phyloP scores from a whole-genome alignment of 2,888 invertebrate species.

The Drosophila borborema region DNA sequence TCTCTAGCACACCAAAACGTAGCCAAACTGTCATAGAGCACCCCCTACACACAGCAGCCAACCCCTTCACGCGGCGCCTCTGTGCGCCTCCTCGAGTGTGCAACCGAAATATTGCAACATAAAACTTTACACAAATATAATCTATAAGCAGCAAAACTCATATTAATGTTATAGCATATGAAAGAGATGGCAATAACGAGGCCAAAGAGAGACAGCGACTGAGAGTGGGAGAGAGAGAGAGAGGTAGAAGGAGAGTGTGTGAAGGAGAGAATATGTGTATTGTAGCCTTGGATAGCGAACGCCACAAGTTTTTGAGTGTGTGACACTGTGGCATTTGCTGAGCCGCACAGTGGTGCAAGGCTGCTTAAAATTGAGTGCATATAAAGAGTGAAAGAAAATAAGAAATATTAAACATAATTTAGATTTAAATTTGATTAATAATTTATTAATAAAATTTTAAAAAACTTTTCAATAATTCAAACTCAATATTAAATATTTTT shows the following conservation, averaged over 20 bases:
- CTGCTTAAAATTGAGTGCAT: not conserved
- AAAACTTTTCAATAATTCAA: too few relatives aligned
- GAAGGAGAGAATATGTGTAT: conserved; percentile 23
- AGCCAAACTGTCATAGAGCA: conserved; percentile 33
- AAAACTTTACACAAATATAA: conserved; percentile 82
- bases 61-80: not conserved
- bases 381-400: not conserved
- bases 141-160: conserved; percentile 81
- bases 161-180: conserved; percentile 76
- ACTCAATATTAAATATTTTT: not conserved
- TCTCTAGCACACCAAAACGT: conserved; percentile 56
- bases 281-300: conserved; percentile 55
- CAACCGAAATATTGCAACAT: conserved; percentile 81
- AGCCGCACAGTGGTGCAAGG: conserved; percentile 53
- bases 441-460: not conserved
- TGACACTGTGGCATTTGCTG: conserved; percentile 54
- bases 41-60: conserved; percentile 5
- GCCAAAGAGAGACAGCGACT: not conserved
- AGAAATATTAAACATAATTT: not conserved
- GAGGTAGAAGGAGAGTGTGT: not conserved
- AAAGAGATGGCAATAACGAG: conserved; percentile 33
- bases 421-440: not conserved
- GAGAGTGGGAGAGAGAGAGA: conserved; percentile 5
- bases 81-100: conserved; percentile 26
- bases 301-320: conserved; percentile 53